Conservation (phyloP, 2,888 invertebrate species). For the Epinotia bilunana region DNA sequence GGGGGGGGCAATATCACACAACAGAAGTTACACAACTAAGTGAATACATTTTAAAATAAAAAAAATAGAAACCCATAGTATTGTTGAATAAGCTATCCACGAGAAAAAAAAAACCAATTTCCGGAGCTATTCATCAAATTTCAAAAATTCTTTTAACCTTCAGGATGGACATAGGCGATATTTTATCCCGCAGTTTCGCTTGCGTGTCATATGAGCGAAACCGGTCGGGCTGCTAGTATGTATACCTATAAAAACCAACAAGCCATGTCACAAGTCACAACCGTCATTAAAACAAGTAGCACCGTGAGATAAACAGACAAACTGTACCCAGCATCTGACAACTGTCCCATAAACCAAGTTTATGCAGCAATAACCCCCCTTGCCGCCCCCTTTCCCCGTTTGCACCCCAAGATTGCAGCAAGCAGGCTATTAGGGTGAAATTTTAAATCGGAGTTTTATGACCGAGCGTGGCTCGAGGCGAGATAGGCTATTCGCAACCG, state of each 20-base stretch:
- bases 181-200: no score
- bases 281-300: neutral
- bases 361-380: constrained; percentile 55
- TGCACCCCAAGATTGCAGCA: constrained; percentile 34
- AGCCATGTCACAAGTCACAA: neutral
- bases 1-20: no score
- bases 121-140: no score
- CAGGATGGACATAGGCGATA: no score
- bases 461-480: neutral
- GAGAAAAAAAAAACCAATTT: no score
- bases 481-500: neutral
- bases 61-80: no score
- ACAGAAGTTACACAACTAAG: no score
- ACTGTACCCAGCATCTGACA: constrained; percentile 55
- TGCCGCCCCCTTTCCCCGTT: constrained; percentile 8
- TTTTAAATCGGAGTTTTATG: constrained; percentile 42
- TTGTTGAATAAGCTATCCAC: no score
- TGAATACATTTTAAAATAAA: no score
- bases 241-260: neutral
- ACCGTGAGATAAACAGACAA: constrained; percentile 28
- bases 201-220: neutral
- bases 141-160: no score
- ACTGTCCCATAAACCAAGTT: constrained; percentile 56
- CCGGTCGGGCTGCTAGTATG: neutral
- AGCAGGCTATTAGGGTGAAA: constrained; percentile 34